Evolutionary conservation across 2,113 vertebrate genomes (phyloP), one percentile per base, ranked within the genome.

Genomic region (Centropus bengalensis): DNA sequence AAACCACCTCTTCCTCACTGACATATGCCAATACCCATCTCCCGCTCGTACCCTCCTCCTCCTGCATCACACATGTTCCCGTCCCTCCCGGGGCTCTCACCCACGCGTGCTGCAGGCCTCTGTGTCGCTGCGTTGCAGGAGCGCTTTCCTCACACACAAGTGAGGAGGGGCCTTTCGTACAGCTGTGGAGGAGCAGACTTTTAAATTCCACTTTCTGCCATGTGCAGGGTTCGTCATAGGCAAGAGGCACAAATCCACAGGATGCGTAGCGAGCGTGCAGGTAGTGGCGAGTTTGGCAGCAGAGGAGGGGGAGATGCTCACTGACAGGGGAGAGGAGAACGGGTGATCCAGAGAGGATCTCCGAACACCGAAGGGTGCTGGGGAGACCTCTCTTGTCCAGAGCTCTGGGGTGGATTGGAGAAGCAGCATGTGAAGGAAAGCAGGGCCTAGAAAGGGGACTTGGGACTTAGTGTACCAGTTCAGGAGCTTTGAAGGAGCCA

Each of bases 1-100:
- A 96, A 91, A 68, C 92, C 95, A 96, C 80, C 82, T 96, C 94
- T 94, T 96, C 88, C 95, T 95, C 62, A 20, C 47, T 96, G 95
- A 93, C 95, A 84, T 84, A 42, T 94, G 94, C 93, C 95, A 93
- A 75, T 95, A 74, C 80, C 85, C 90, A 82, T 96, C 95, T 91
- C 88, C 88, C 10, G 80, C 79, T 84, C 81, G 66, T 77, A 32
- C 85, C 88, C 80, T 93, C 82, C 89, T 94, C 93, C 87, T 91
- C 62, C 70, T 93, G 94, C 90, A 86, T 88, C 86, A 54, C 96
- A 96, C 93, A 33, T 80, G 84, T 91, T 78, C 71, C 82, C 90
- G 71, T 74, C 82, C 88, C 91, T 94, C 67, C 74, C 0, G 0
- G 91, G 79, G 66, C 89, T 66, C 51, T 96, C 90, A 33, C 90